phyloP scores from a whole-genome alignment of 2,797 vertebrate genomes.

The Urosaurus nigricauda region DNA sequence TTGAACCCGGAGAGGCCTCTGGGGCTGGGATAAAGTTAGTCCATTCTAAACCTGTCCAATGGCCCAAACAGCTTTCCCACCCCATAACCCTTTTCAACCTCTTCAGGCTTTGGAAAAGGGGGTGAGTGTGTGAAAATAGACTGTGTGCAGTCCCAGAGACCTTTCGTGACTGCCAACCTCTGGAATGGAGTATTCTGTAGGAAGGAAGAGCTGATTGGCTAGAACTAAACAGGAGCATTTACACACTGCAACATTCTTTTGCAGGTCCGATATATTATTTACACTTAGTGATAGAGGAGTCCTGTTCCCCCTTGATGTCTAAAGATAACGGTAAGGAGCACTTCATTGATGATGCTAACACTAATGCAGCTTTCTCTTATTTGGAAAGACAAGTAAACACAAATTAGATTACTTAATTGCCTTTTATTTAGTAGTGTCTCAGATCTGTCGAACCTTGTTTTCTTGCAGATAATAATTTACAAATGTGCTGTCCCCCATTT shows the following conservation, averaged over 20 bases:
- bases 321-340: background rate
- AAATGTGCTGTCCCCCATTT: background rate
- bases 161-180: too few species aligned
- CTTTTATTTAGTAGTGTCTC: background rate
- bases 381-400: background rate
- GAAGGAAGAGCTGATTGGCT: background rate
- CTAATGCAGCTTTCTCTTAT: background rate
- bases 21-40: too few species aligned
- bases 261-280: background rate
- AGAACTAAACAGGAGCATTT: conserved; percentile 3
- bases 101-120: too few species aligned
- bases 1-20: too few species aligned
- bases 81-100: too few species aligned
- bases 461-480: background rate
- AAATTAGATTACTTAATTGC: background rate
- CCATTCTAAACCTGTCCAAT: too few species aligned
- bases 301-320: background rate
- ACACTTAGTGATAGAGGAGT: background rate
- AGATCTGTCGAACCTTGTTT: background rate
- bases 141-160: too few species aligned
- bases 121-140: too few species aligned
- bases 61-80: too few species aligned
- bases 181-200: background rate
- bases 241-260: background rate
- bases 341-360: background rate